Evolutionary conservation across 2,888 invertebrate species (phyloP), one percentile per base, ranked within the genome.

Genomic region (Drosophila acutilabella): DNA sequence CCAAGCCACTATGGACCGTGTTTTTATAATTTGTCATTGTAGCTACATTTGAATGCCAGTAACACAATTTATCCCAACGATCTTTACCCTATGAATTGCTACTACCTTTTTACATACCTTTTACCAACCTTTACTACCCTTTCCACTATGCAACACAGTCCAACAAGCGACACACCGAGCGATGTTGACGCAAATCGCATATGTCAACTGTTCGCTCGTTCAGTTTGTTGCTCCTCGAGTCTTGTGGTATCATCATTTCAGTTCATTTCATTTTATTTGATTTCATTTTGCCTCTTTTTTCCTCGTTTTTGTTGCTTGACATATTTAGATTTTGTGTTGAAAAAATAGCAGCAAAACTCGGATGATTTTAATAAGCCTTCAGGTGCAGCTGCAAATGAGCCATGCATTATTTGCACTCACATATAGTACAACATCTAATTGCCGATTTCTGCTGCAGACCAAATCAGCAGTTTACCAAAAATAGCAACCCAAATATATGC

Each of bases 321-420:
- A 69, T 51, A 62, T 72, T 66, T 72, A 53, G 52, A 64, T 74
- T 72, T 71, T 85, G 18, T 42, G 20, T 33, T 20, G 42, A 44
- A 56, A 18, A 4, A 16, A 1, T 30, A 20, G 36, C 14, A 51
- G n/a, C 18, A 23, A 52, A 80, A 48, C 65, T 65, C 36, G 54
- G 51, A 70, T 57, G 50, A 66, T 74, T 72, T 71, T 88, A 85
- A 88, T 85, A 89, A 88, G 83, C 76, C 86, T 76, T 89, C 90
- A 85, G 89, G 89, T 85, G 85, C 90, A 89, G 71, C 77, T 52
- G 60, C 78, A 87, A 85, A 85, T 85, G 90, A 89, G 89, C 73
- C 85, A 65, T 89, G 89, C 81, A 89, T 84, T 89, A 85, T 85
- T 85, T 81, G 44, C 33, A 18, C 53, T 64, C 51, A 62, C 67